Percentiles rank a stretch among this genome's conserved stretches.
Conservation (phyloP, 2,113 vertebrate genomes). For the Nansenia antarctica region DNA sequence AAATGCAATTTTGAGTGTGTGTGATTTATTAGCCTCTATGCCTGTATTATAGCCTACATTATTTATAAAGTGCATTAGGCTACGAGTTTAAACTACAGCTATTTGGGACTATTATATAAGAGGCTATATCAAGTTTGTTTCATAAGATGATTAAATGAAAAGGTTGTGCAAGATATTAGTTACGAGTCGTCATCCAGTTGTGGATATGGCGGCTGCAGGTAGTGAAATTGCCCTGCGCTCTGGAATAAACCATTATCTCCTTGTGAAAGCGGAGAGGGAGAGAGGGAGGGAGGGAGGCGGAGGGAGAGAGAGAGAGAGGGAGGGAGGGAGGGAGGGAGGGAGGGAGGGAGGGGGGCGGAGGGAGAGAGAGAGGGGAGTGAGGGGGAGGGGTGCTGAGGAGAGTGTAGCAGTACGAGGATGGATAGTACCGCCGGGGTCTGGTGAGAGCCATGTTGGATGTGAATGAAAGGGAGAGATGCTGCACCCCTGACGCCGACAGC, state of each 20-base stretch:
- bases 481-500: constrained; percentile 73
- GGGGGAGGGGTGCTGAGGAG: constrained; percentile 67
- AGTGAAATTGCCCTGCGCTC: constrained; percentile 59
- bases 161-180: not conserved
- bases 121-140: not conserved
- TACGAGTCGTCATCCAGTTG: constrained; percentile 48
- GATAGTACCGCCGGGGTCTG: constrained; percentile 73
- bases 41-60: too few relatives aligned
- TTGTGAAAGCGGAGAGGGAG: constrained; percentile 22
- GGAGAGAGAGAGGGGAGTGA: constrained; percentile 32
- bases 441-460: constrained; percentile 90
- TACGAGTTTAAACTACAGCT: too few relatives aligned
- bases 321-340: constrained; percentile 30
- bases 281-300: constrained; percentile 36
- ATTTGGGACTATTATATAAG: not conserved
- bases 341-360: too few relatives aligned
- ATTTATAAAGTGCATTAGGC: not conserved
- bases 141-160: not conserved
- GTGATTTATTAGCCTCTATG: too few relatives aligned
- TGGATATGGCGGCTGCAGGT: constrained; percentile 64
- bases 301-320: constrained; percentile 42
- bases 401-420: constrained; percentile 52
- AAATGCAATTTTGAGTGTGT: too few relatives aligned
- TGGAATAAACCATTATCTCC: constrained; percentile 65
- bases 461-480: constrained; percentile 78